These are phyloP conservation scores for Azemiops feae DNA, from an alignment of 2,113 vertebrate species.

Conservation along the genomic window DNA sequence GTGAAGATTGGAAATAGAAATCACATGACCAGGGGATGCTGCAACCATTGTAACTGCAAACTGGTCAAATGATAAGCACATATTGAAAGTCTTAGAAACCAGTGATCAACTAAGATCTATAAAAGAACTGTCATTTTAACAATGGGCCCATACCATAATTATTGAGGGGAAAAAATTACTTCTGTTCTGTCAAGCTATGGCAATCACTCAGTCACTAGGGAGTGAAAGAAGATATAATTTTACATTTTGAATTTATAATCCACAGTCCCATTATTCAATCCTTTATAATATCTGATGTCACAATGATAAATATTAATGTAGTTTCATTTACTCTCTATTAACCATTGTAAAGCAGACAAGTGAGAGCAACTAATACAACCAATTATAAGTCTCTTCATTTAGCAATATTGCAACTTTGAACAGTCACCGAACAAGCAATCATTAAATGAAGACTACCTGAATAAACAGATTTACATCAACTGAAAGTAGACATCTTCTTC, in stretches of 20 bases:
- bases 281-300: background rate
- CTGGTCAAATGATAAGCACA: background rate
- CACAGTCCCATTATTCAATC: background rate
- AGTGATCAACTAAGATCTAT: rapidly evolving
- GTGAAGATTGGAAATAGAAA: background rate
- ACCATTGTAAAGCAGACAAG: background rate
- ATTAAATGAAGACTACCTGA: background rate
- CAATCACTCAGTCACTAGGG: background rate
- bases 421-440: background rate
- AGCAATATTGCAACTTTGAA: background rate
- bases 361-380: background rate
- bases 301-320: background rate
- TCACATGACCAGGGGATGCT: background rate
- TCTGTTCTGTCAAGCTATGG: background rate
- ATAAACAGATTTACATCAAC: background rate
- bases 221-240: background rate
- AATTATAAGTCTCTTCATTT: background rate
- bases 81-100: background rate
- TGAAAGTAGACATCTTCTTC: background rate
- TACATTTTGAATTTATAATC: background rate
- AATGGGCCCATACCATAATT: background rate
- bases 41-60: background rate
- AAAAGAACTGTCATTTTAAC: background rate
- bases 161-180: rapidly evolving
- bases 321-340: background rate